Conservation (phyloP, 2,797 vertebrate genomes). For the Spheniscus humboldti region DNA sequence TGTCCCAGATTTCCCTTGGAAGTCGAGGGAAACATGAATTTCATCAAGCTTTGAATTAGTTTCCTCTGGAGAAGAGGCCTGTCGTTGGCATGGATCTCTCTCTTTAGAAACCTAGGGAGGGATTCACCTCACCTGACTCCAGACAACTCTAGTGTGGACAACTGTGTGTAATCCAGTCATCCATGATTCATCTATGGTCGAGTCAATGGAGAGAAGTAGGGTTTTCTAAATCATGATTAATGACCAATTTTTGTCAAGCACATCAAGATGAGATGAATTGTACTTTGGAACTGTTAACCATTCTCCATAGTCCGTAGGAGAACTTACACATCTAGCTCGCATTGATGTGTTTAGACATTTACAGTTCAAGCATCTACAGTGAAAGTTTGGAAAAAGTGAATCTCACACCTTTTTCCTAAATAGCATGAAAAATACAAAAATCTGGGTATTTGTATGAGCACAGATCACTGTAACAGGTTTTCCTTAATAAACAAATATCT, state of each 20-base stretch:
- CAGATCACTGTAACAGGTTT: neutral
- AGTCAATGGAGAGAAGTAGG: neutral
- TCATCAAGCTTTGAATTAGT: neutral
- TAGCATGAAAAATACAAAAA: neutral
- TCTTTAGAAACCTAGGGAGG: neutral
- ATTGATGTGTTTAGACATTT: neutral
- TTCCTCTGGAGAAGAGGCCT: neutral
- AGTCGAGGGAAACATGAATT: neutral
- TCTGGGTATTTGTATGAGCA: neutral
- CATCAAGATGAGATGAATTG: neutral
- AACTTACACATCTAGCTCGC: neutral
- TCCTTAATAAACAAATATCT: neutral
- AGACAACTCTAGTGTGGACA: neutral
- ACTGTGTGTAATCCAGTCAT: neutral
- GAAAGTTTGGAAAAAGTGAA: neutral
- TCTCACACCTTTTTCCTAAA: neutral
- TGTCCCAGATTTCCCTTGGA: neutral
- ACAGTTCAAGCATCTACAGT: neutral
- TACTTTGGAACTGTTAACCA: neutral
- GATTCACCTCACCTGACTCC: neutral
- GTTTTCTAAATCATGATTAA: conserved; percentile 27
- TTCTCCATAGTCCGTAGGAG: neutral
- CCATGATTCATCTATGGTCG: neutral
- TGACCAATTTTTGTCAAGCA: neutral
- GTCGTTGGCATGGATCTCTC: neutral